phyloP scores from a whole-genome alignment of 2,888 invertebrate species.

The Chromoteleia sp. region DNA sequence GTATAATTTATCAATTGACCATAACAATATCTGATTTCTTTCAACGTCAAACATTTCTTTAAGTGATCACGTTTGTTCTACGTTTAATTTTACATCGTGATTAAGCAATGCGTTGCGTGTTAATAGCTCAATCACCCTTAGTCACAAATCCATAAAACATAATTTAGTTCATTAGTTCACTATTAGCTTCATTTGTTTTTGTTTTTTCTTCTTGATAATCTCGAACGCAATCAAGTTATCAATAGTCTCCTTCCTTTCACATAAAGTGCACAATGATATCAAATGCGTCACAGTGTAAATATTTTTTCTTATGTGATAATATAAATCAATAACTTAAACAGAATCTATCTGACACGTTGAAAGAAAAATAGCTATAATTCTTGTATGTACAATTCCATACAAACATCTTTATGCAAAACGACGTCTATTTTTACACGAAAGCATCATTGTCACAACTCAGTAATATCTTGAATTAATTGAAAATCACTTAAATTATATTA shows the following conservation, averaged over 20 bases:
- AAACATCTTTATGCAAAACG: slow-evolving; percentile 40
- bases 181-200: slow-evolving; percentile 19
- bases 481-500: slow-evolving; percentile 5
- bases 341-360: slow-evolving; percentile 24
- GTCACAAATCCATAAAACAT: slow-evolving; percentile 21
- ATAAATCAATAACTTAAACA: background rate
- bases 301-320: slow-evolving; percentile 56
- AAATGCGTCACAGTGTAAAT: slow-evolving; percentile 34
- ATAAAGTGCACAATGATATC: slow-evolving; percentile 11
- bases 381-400: slow-evolving; percentile 60
- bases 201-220: too few species aligned
- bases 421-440: slow-evolving; percentile 52
- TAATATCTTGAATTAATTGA: slow-evolving; percentile 9
- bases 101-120: slow-evolving; percentile 22
- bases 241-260: slow-evolving; percentile 9
- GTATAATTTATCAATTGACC: slow-evolving; percentile 34
- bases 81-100: slow-evolving; percentile 15
- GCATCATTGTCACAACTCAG: slow-evolving; percentile 21
- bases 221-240: slow-evolving; percentile 1
- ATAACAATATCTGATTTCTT: slow-evolving; percentile 28
- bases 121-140: slow-evolving; percentile 27
- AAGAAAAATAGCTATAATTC: slow-evolving; percentile 40
- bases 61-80: background rate
- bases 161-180: slow-evolving; percentile 26
- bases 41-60: slow-evolving; percentile 32